A percentile compares a stretch with the other conserved stretches of the same genome.
These are phyloP conservation scores for Drymonia ruficornis DNA, from an alignment of 2,888 invertebrate species.

Conservation along the genomic window DNA sequence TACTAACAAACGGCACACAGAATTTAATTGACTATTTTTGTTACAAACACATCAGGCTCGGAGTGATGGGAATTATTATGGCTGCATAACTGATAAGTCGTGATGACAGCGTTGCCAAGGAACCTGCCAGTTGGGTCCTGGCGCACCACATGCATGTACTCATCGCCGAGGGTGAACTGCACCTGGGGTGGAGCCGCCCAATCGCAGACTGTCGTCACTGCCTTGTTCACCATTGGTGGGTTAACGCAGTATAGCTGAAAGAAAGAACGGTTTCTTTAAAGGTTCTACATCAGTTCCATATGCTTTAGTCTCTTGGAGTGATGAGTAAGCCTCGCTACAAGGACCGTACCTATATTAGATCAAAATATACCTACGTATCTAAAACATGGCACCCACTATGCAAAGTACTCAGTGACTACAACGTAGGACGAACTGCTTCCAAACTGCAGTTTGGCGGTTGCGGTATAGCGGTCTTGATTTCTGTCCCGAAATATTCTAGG, in stretches of 20 bases:
- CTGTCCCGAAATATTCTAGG: no score
- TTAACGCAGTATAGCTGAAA: constrained; percentile 69
- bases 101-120: constrained; percentile 67
- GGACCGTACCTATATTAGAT: no score
- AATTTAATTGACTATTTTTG: background rate
- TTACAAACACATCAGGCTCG: background rate
- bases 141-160: constrained; percentile 68
- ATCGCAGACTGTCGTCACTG: constrained; percentile 66
- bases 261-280: constrained; percentile 3
- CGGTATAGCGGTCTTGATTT: no score
- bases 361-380: no score
- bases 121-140: constrained; percentile 63
- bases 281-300: background rate
- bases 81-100: constrained; percentile 65
- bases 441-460: no score
- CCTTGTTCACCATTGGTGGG: constrained; percentile 64
- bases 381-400: no score
- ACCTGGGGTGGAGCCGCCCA: constrained; percentile 73
- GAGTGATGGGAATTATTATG: constrained; percentile 47
- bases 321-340: no score
- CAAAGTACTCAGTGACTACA: no score
- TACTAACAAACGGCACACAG: background rate
- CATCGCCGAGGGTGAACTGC: constrained; percentile 67
- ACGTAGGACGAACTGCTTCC: no score
- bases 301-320: no score